A percentile compares a stretch with the other conserved stretches of the same genome.
These are phyloP conservation scores for Quiscalus mexicanus DNA, from an alignment of 2,113 vertebrate genomes.

Conservation along the genomic window DNA sequence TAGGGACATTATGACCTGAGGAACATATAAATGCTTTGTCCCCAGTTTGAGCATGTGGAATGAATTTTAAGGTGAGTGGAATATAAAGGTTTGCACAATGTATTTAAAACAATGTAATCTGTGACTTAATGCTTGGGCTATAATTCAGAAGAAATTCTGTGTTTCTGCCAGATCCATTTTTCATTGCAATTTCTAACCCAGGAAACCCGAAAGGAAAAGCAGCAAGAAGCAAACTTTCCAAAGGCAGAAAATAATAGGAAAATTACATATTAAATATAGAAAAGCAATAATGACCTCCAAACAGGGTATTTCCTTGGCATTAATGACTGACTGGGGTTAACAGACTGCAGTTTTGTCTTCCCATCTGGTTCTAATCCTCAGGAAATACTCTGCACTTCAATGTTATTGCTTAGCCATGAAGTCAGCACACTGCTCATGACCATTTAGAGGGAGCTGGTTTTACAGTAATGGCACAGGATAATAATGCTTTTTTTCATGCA, in stretches of 20 bases:
- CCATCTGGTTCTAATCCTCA: constrained; percentile 6
- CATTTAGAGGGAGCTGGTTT: background rate
- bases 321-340: background rate
- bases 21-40: background rate
- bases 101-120: background rate
- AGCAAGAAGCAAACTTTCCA: background rate
- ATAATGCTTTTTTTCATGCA: background rate
- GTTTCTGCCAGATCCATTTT: background rate
- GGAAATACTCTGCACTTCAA: background rate
- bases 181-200: background rate
- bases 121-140: background rate
- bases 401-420: background rate
- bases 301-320: background rate
- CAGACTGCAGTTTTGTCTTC: background rate
- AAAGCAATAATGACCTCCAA: background rate
- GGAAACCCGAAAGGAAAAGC: background rate
- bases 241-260: background rate
- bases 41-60: background rate
- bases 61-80: background rate
- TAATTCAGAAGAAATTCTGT: background rate
- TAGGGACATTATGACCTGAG: background rate
- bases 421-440: background rate
- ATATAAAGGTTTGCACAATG: background rate
- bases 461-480: background rate
- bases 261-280: background rate